Evolutionary conservation across 2,888 invertebrate genomes (phyloP), one percentile per base, ranked within the genome.

Genomic region (Hyposoter dolosus): DNA sequence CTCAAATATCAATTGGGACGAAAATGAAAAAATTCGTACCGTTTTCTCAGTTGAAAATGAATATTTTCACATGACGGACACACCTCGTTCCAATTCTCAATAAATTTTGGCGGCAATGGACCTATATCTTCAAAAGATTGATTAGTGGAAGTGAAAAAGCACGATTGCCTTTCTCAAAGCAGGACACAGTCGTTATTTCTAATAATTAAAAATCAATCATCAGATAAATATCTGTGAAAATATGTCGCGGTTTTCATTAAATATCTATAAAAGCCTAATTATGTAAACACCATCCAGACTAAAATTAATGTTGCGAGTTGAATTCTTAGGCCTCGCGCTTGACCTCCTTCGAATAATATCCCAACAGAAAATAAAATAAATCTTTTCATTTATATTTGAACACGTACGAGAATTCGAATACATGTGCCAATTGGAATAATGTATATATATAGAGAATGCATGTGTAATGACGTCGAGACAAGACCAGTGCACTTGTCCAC

Each of bases 401-500:
- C 56, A 56, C 56, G 17, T 47, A 43, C 43, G 23, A 45, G 53
- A 19, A 65, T 53, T 72, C 65, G 45, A 15, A 5, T 65, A 9
- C 15, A 47, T 35, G 35, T 7, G 40, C n/a, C 17, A 56, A 56
- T 56, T 56, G 17, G 32, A 10, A 45, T 19, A 47, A 53, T 56
- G 35, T 19, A 60, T 4, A 53, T 53, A 23, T 15, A 60, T 17
- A 43, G 15, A 60, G 60, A 43, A 43, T 43, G 28, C 35, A 7
- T 56, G 71, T 53, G 47, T 72, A 23, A 28, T 66, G 77, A 65
- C 69, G 45, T 63, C 23, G 60, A 28, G 32, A 50, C 35, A 35
- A 80, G 53, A 43, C 63, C 45, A 43, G 19, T 65, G 71, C 71
- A 80, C 60, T 71, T 84, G 76, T 17, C 23, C 45, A 35, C 28